Base-by-base conservation (phyloP, 2,797 vertebrate genomes). In the Rallus crepitans region DNA sequence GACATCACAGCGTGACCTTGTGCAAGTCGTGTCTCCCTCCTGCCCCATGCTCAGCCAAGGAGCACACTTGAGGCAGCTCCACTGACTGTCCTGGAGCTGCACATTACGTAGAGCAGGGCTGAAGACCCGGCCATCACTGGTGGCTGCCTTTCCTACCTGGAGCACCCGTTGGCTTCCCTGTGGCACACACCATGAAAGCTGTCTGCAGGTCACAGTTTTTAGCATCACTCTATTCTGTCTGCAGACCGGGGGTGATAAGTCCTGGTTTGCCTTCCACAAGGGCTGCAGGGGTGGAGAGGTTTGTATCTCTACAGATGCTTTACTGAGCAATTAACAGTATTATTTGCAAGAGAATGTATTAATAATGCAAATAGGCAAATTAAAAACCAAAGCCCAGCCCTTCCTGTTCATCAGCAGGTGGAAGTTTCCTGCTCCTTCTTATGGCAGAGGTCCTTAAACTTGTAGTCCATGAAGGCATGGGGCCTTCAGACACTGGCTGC, bases 71-170 rank as follows among this genome's bases (percentile, higher is more conserved):
- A 8, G 15, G 81, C 30, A 6, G 30, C 59, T 52, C 69, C 53
- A 4, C 45, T 1, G 12, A 1, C 13, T 59, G 31, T 7, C 2
- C 0, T 0, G 1, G 60, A 42, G 14, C 0, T 27, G 61, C 6
- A 5, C 0, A 15, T 33, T 6, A 2, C 11, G 47, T 30, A 17
- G 47, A 24, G n/a, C 3, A 2, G 48, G 66, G 78, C 42, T 60
- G 35, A 25, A 55, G 65, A 8, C 15, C 27, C 39, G 5, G 25
- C 59, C 33, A 1, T 42, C 45, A 0, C 23, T 17, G 64, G 60
- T 10, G 48, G 71, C 73, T 50, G 80, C 45, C 11, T 7, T 13
- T 31, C 48, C 68, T n/a, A 6, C 4, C 81, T 3, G 21, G 24
- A 16, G 48, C 71, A 25, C 25, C 47, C 4, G 0, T 4, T 25